Conservation (phyloP, 2,113 vertebrate genomes). For the Climacteris rufus region DNA sequence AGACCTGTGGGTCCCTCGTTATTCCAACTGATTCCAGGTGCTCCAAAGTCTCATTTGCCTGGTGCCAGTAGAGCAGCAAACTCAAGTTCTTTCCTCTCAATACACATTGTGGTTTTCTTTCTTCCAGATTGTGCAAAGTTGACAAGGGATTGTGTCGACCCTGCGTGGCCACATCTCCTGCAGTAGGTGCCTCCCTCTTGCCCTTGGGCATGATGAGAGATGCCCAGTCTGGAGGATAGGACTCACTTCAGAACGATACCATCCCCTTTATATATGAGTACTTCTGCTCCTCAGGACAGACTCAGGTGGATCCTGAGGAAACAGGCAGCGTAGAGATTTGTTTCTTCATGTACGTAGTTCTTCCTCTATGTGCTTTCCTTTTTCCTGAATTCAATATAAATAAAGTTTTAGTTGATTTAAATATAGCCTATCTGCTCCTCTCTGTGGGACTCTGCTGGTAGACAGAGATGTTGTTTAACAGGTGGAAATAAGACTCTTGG, state of each 20-base stretch:
- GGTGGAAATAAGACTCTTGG: not conserved
- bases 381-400: constrained; percentile 43
- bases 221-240: not conserved
- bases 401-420: not conserved
- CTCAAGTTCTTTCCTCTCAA: not conserved
- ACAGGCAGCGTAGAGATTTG: too few species aligned
- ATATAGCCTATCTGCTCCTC: not conserved
- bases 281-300: not conserved
- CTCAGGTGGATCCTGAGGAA: not conserved
- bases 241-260: rapidly evolving
- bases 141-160: not conserved
- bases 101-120: not conserved
- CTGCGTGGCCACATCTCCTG: not conserved
- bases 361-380: not conserved
- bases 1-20: too few species aligned
- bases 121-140: not conserved
- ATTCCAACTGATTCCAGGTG: not conserved
- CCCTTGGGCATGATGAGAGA: rapidly evolving
- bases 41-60: not conserved
- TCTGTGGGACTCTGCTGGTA: not conserved
- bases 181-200: not conserved
- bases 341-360: not conserved
- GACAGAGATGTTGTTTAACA: not conserved
- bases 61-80: not conserved
- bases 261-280: not conserved